Evolutionary conservation across 2,888 invertebrate species (phyloP), one percentile per base, ranked within the genome.

Genomic region (Ryuthela nishihirai): DNA sequence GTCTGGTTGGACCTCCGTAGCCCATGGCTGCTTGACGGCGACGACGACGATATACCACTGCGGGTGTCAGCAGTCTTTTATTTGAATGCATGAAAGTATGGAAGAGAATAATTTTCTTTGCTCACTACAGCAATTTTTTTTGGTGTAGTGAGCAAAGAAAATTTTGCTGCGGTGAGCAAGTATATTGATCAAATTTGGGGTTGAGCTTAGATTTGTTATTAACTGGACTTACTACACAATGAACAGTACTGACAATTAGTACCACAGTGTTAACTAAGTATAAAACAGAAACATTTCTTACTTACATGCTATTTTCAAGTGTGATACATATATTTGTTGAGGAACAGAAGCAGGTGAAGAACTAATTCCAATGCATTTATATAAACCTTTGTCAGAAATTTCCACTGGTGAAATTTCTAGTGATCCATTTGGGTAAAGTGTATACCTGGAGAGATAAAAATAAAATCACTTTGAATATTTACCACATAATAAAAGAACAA

Each of bases 291-390:
- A 29, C 62, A 9, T 69, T 69, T 62, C 71, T 17, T 9, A 76
- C 81, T 78, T 74, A 83, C 83, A 80, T 41, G 83, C 81, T 60
- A 83, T 72, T 68, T 76, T 78, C 36, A 83, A 72, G 68, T 81
- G 78, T 26, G 81, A 81, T n/a, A 80, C 78, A 72, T 82, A 83
- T 69, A 77, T 78, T 72, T 83, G 80, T 29, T 79, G 76, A 36
- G 76, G 75, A 69, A 78, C 77, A 6, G 76, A 72, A 64, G 70
- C 55, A 49, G 78, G 76, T 67, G 70, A 38, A 67, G 80, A 77
- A 50, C 76, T 73, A 34, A 81, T 76, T 7, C 83, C 85, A 42
- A 81, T 81, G 70, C 85, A 85, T 50, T 80, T 80, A 73, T 85
- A 86, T 62, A 80, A 75, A 4, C 85, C 85, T 71, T 81, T 80